A percentile compares a stretch with the other conserved stretches of the same genome.
These are phyloP conservation scores for Napeogenes inachia DNA, from an alignment of 2,888 invertebrate genomes.

Conservation along the genomic window DNA sequence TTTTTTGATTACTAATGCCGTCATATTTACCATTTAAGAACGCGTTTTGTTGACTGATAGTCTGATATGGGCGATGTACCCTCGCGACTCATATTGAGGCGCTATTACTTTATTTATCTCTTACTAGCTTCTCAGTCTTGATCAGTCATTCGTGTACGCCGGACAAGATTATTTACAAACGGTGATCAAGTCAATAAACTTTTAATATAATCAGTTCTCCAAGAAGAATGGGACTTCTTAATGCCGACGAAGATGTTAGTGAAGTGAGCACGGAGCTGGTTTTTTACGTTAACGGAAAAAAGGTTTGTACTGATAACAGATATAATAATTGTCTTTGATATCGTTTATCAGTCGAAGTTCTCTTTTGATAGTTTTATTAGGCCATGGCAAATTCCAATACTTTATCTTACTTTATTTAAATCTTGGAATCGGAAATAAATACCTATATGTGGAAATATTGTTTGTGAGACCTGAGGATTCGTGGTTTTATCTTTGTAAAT, in stretches of 20 bases:
- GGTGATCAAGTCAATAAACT: constrained; percentile 1
- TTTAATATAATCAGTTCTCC: constrained; percentile 12
- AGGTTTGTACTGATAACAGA: constrained; percentile 46
- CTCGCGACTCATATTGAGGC: not conserved
- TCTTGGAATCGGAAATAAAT: not conserved
- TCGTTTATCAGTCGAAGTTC: not conserved
- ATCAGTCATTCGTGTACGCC: constrained; percentile 25
- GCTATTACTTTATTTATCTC: constrained; percentile 10
- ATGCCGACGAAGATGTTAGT: constrained; percentile 53
- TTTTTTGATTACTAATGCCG: no score
- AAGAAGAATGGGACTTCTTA: constrained; percentile 54
- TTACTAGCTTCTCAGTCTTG: constrained; percentile 27
- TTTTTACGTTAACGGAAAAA: constrained; percentile 73
- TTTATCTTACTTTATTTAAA: not conserved
- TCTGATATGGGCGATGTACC: constrained; percentile 5
- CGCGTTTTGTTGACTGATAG: constrained; percentile 11
- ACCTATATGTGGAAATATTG: not conserved
- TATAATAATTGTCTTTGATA: not conserved
- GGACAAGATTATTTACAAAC: constrained; percentile 13
- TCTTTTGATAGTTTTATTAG: not conserved
- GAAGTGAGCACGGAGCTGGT: constrained; percentile 55
- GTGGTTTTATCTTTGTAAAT: no score
- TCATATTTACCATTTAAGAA: no score
- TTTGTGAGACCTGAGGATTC: no score
- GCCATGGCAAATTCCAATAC: not conserved